A percentile compares a stretch with the other conserved stretches of the same genome.
These are phyloP conservation scores for Hippocampus mohnikei DNA, from an alignment of 2,113 vertebrate species.

Conservation along the genomic window DNA sequence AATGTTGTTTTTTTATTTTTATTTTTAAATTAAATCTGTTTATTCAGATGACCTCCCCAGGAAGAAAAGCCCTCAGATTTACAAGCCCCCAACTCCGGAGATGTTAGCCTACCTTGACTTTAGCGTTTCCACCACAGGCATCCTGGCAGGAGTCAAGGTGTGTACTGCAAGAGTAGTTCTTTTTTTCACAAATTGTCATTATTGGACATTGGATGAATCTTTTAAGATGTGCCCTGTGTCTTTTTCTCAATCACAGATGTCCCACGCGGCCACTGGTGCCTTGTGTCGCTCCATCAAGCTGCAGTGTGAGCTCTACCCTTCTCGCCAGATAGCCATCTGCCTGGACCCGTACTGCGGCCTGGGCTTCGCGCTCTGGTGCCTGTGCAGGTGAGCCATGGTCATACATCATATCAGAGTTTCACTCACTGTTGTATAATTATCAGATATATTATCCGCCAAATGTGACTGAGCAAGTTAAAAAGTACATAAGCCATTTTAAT, in stretches of 20 bases:
- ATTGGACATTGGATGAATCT: not conserved
- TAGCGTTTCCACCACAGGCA: constrained; percentile 95
- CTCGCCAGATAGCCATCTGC: constrained; percentile 92
- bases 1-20: not conserved
- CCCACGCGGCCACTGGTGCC: constrained; percentile 91
- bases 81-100: constrained; percentile 87
- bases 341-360: constrained; percentile 95
- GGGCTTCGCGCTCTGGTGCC: constrained; percentile 95
- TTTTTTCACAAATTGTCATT: not conserved
- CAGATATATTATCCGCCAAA: not conserved
- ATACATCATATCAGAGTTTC: not conserved
- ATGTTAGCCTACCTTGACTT: constrained; percentile 94
- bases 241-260: constrained; percentile 78
- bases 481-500: not conserved
- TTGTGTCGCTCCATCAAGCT: constrained; percentile 96
- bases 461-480: not conserved
- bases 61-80: constrained; percentile 82
- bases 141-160: constrained; percentile 96
- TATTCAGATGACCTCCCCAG: constrained; percentile 88
- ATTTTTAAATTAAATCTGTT: not conserved
- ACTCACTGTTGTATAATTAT: not conserved
- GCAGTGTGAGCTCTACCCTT: constrained; percentile 96
- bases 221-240: not conserved
- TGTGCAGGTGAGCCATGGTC: constrained; percentile 82
- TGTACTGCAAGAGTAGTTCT: not conserved